Evolutionary conservation across 2,113 vertebrate genomes (phyloP).

Genomic region (Uria lomvia): DNA sequence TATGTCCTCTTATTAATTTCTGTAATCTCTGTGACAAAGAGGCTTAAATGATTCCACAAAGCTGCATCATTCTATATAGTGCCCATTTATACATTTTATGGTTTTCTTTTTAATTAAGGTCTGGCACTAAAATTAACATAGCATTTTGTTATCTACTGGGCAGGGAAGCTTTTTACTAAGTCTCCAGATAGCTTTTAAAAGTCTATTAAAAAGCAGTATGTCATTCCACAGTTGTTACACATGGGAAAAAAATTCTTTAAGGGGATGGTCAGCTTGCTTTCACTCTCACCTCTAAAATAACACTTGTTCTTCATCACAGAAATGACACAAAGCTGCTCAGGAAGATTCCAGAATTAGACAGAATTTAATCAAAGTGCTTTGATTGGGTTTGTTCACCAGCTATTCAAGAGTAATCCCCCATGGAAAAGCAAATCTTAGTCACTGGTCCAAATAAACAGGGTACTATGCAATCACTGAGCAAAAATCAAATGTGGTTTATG

Average conservation of each 20-base stretch:
- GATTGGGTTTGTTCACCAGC: background rate
- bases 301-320: background rate
- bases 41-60: conserved; percentile 13
- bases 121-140: conserved; percentile 52
- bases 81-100: conserved; percentile 38
- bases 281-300: background rate
- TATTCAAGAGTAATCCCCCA: background rate
- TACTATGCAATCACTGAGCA: background rate
- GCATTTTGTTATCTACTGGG: conserved; percentile 52
- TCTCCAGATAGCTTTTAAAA: conserved; percentile 50
- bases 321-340: background rate
- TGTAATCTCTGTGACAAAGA: background rate
- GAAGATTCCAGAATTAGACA: background rate
- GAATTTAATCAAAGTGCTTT: background rate
- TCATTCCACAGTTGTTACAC: background rate
- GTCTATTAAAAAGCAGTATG: conserved; percentile 44
- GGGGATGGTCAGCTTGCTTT: background rate
- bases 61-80: background rate
- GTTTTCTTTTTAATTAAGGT: conserved; percentile 62
- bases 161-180: conserved; percentile 38
- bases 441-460: background rate
- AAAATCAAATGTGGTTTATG: background rate
- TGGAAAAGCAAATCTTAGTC: background rate
- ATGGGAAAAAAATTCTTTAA: conserved; percentile 2
- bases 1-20: conserved; percentile 23